A percentile compares a stretch with the other conserved stretches of the same genome.
Evolutionary conservation across 2,113 vertebrate species (phyloP).

Genomic region (Lathamus discolor): DNA sequence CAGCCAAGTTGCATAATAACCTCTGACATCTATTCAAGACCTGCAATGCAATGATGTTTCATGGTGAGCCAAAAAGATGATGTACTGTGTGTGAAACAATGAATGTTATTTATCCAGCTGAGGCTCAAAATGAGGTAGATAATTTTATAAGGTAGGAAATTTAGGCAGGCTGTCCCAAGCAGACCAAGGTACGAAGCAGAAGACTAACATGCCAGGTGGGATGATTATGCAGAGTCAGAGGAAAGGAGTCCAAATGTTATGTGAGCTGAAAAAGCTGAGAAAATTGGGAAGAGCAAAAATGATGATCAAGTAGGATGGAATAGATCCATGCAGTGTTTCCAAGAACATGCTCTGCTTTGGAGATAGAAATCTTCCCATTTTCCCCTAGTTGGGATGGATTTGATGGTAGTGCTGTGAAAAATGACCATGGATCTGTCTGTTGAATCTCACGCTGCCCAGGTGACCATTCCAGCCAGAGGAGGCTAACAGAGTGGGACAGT

Average conservation of each 20-base stretch:
- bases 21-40: background rate
- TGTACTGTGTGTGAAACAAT: constrained; percentile 10
- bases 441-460: background rate
- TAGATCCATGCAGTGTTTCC: background rate
- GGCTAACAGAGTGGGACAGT: background rate
- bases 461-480: background rate
- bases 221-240: background rate
- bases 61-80: constrained; percentile 9
- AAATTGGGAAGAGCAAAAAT: background rate
- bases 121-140: background rate
- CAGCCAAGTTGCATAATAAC: background rate
- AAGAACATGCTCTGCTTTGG: background rate
- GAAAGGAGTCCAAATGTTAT: background rate
- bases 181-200: background rate
- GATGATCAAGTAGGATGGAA: background rate
- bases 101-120: background rate
- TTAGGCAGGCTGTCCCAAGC: background rate
- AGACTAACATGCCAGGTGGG: background rate
- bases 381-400: background rate
- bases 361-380: background rate
- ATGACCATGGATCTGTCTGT: fast-evolving
- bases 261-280: background rate
- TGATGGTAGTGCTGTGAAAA: background rate
- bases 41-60: background rate
- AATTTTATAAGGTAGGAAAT: background rate